phyloP scores from a whole-genome alignment of 2,888 invertebrate genomes.

The Phlogophora meticulosa region DNA sequence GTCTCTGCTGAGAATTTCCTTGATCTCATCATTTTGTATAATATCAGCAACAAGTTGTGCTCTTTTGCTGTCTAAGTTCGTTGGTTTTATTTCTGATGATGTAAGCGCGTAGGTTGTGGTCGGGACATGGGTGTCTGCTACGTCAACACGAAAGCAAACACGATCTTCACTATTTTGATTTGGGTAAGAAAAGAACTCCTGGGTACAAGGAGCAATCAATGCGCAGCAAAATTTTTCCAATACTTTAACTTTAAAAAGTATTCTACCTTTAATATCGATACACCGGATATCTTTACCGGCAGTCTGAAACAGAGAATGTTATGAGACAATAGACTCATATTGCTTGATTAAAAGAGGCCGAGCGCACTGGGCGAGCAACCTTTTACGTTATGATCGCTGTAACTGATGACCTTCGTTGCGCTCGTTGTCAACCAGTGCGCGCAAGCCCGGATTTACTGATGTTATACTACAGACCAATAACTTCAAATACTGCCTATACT shows the following conservation, averaged over 20 bases:
- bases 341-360: not conserved
- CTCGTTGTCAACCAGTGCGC: not conserved
- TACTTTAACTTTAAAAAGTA: slow-evolving; percentile 85
- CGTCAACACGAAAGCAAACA: slow-evolving; percentile 80
- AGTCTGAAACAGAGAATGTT: slow-evolving; percentile 71
- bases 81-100: slow-evolving; percentile 70
- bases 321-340: not conserved
- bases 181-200: slow-evolving; percentile 66
- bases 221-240: slow-evolving; percentile 87
- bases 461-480: slow-evolving; percentile 76
- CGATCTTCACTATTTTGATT: slow-evolving; percentile 65
- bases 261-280: slow-evolving; percentile 86
- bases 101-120: slow-evolving; percentile 73
- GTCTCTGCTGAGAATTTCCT: slow-evolving; percentile 82
- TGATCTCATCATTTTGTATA: slow-evolving; percentile 86
- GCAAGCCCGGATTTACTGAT: not conserved
- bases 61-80: slow-evolving; percentile 78
- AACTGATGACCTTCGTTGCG: no score
- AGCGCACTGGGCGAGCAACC: not conserved
- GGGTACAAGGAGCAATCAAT: slow-evolving; percentile 84
- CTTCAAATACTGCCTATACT: slow-evolving; percentile 84
- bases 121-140: slow-evolving; percentile 68
- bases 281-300: slow-evolving; percentile 82
- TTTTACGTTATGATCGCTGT: not conserved
- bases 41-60: slow-evolving; percentile 87